phyloP scores from a whole-genome alignment of 2,797 vertebrate species.

The Parambassis ranga region DNA sequence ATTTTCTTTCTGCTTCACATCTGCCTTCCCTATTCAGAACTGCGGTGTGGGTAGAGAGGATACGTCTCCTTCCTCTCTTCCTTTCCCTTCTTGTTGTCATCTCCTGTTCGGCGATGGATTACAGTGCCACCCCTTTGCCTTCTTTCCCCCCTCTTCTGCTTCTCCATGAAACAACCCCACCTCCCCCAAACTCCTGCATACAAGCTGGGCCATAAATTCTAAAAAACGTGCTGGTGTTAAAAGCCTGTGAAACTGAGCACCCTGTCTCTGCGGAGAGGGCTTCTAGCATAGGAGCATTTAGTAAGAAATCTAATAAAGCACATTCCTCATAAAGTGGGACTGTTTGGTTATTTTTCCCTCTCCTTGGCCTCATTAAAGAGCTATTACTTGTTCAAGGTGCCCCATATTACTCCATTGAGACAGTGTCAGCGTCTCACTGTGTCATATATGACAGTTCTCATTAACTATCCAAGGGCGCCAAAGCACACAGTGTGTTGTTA shows the following conservation, averaged over 20 bases:
- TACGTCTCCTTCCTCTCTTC: conserved; percentile 27
- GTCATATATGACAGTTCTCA: conserved; percentile 40
- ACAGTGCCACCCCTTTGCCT: conserved; percentile 7
- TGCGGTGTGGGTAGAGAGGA: conserved; percentile 18
- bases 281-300: conserved; percentile 58
- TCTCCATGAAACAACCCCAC: conserved; percentile 2
- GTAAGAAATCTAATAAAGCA: conserved; percentile 68
- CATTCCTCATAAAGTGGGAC: conserved; percentile 75
- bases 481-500: conserved; percentile 2
- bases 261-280: conserved; percentile 54
- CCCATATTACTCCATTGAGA: conserved; percentile 57
- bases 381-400: conserved; percentile 73
- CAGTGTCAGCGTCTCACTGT: conserved; percentile 41
- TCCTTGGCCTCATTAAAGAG: conserved; percentile 75
- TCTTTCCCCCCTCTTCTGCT: not conserved
- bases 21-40: conserved; percentile 45
- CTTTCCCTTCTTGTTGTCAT: conserved; percentile 31
- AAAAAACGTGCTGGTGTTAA: conserved; percentile 67
- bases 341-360: conserved; percentile 68
- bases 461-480: conserved; percentile 10
- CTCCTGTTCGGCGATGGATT: conserved; percentile 38
- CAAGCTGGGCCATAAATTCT: conserved; percentile 68
- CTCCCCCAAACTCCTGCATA: conserved; percentile 37
- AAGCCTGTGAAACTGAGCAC: conserved; percentile 67
- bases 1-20: conserved; percentile 53